Conservation (phyloP, 2,797 vertebrate species). For the Gouania willdenowi region DNA sequence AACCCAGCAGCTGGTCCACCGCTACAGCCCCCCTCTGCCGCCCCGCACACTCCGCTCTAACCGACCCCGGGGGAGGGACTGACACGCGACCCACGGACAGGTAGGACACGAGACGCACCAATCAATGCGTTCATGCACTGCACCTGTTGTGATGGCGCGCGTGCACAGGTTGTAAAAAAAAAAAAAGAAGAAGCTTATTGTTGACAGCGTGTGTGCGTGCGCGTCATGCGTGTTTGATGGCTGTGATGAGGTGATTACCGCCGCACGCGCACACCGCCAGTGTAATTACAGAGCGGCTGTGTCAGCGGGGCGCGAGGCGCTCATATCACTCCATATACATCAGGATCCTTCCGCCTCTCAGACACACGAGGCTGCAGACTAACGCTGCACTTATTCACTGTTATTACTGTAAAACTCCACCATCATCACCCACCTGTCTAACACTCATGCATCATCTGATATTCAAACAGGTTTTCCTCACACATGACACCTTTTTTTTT, state of each 20-base stretch:
- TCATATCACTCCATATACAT: conserved; percentile 28
- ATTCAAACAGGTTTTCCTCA: neutral
- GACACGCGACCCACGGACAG: conserved; percentile 39
- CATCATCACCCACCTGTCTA: conserved; percentile 36
- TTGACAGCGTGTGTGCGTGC: conserved; percentile 28
- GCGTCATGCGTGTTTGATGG: conserved; percentile 39
- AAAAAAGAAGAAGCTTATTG: no score
- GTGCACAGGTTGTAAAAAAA: no score
- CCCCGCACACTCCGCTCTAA: conserved; percentile 33
- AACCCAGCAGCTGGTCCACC: conserved; percentile 41
- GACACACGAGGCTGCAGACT: conserved; percentile 27
- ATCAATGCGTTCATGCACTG: conserved; percentile 28
- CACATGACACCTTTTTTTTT: neutral
- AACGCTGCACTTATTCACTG: conserved; percentile 20
- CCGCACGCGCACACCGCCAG: conserved; percentile 27
- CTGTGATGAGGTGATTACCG: conserved; percentile 54
- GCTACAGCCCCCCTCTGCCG: conserved; percentile 29
- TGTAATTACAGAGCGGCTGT: conserved; percentile 47
- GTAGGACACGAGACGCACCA: conserved; percentile 26
- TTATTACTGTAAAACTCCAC: conserved; percentile 34
- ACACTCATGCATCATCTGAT: conserved; percentile 21
- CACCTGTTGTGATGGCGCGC: conserved; percentile 63
- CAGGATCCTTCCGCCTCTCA: conserved; percentile 10
- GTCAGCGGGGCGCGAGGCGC: conserved; percentile 20
- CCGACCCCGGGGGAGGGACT: conserved; percentile 35